Evolutionary conservation across 1,140 invertebrate genomes (phyloP).

Genomic region (Ephestia elutella): DNA sequence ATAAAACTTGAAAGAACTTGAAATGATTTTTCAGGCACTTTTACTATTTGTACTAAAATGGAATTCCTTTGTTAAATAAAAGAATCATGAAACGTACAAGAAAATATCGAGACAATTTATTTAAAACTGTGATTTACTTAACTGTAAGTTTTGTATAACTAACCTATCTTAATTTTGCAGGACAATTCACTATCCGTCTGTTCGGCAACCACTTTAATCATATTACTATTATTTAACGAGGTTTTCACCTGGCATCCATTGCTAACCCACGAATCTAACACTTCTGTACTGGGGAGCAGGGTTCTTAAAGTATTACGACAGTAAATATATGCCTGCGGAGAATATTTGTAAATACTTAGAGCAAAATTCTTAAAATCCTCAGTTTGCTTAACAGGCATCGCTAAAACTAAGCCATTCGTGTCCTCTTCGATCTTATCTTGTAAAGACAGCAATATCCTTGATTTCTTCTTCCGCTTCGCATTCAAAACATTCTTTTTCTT

Average conservation of each 20-base stretch:
- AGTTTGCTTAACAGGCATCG: conserved; percentile 62
- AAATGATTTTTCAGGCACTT: too few relatives aligned
- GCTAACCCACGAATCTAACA: conserved; percentile 53
- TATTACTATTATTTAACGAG: conserved; percentile 40
- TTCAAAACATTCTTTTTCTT: conserved; percentile 55
- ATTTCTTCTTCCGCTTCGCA: conserved; percentile 59
- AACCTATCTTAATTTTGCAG: conserved; percentile 59
- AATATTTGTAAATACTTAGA: conserved; percentile 65
- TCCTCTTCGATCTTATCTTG: conserved; percentile 69
- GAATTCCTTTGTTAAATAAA: too few relatives aligned
- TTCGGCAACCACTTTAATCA: conserved; percentile 56
- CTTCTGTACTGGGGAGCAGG: conserved; percentile 56
- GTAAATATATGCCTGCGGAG: conserved; percentile 65
- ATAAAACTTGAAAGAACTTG: too few relatives aligned
- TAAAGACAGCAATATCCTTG: conserved; percentile 53
- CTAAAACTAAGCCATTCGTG: conserved; percentile 54
- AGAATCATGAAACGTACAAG: too few relatives aligned
- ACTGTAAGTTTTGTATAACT: conserved; percentile 8
- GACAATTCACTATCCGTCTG: conserved; percentile 54
- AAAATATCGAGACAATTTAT: too few relatives aligned
- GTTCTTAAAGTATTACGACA: conserved; percentile 64
- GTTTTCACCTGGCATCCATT: conserved; percentile 57
- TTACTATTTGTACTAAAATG: too few relatives aligned
- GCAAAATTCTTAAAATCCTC: conserved; percentile 66
- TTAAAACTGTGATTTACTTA: background rate